Evolutionary conservation across 30 jellyfish, hydroid and myxozoan genomes (phyloP).

Genomic region (Aurelia sp.): DNA sequence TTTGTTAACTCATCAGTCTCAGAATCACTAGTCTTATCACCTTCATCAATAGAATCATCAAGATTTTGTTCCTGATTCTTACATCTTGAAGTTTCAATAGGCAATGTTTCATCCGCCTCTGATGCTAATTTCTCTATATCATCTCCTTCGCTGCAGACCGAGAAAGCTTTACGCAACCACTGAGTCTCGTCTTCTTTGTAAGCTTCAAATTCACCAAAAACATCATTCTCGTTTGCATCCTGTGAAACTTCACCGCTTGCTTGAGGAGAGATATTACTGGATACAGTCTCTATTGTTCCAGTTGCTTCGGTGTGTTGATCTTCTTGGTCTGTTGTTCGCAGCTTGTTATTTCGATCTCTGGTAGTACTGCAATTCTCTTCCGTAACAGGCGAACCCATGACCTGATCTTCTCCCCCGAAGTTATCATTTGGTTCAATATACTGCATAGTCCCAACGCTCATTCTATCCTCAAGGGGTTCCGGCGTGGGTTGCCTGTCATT

Average conservation of each 20-base stretch:
- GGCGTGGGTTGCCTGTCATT: constrained; percentile 80
- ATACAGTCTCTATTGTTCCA: neutral
- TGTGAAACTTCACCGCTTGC: neutral
- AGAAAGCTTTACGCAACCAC: constrained; percentile 91
- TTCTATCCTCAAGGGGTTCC: constrained; percentile 19
- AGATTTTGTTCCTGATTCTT: neutral
- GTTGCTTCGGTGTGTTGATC: neutral
- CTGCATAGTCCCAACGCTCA: constrained; percentile 2
- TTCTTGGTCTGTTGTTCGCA: neutral
- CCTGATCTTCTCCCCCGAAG: neutral
- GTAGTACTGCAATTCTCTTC: neutral
- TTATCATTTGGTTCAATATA: constrained; percentile 12
- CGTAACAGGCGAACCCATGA: neutral
- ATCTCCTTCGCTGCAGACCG: constrained; percentile 95
- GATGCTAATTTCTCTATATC: constrained; percentile 95
- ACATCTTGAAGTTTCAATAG: constrained; percentile 19
- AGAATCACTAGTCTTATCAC: neutral
- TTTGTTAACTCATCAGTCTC: neutral
- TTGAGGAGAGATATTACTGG: neutral
- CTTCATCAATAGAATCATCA: neutral
- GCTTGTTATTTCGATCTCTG: neutral
- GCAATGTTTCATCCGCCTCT: constrained; percentile 80
- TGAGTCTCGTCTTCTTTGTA: constrained; percentile 60
- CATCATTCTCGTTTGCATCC: constrained; percentile 30
- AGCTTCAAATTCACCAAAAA: constrained; percentile 51